These are phyloP conservation scores for Chrysaora quinquecirrha DNA, from an alignment of 30 jellyfish, hydroid and myxozoan genomes.

Conservation along the genomic window DNA sequence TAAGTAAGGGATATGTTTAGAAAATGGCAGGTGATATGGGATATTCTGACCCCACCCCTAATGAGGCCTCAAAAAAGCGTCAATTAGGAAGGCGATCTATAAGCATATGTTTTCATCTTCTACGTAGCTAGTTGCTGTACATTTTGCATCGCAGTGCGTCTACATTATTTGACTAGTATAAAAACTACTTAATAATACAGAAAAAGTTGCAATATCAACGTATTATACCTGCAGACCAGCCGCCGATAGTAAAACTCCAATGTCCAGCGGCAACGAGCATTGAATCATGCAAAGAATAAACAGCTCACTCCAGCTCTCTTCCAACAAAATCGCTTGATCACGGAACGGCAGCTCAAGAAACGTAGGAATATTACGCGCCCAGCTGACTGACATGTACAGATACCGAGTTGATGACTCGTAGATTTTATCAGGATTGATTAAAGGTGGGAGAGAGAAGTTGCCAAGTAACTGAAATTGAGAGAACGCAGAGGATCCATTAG, in stretches of 20 bases:
- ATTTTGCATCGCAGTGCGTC: no score
- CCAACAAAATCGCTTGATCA: conserved; percentile 96
- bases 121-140: no score
- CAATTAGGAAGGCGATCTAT: no score
- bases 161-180: no score
- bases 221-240: conserved; percentile 95
- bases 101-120: no score
- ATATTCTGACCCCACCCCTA: no score
- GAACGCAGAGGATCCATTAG: conserved; percentile 57
- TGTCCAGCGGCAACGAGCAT: conserved; percentile 92
- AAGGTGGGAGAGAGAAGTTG: conserved; percentile 80
- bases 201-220: no score
- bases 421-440: conserved; percentile 92
- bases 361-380: conserved; percentile 99
- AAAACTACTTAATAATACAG: not conserved
- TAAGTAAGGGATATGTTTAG: no score
- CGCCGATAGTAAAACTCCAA: conserved; percentile 94
- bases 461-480: conserved; percentile 83
- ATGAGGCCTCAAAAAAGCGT: no score
- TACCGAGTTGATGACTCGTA: conserved; percentile 96
- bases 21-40: no score
- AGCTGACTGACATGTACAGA: conserved; percentile 94
- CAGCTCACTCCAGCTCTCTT: conserved; percentile 99
- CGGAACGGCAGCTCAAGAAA: conserved; percentile 97
- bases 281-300: conserved; percentile 95